Conservation (phyloP, 2,888 invertebrate genomes). For the Eupithecia insigniata region DNA sequence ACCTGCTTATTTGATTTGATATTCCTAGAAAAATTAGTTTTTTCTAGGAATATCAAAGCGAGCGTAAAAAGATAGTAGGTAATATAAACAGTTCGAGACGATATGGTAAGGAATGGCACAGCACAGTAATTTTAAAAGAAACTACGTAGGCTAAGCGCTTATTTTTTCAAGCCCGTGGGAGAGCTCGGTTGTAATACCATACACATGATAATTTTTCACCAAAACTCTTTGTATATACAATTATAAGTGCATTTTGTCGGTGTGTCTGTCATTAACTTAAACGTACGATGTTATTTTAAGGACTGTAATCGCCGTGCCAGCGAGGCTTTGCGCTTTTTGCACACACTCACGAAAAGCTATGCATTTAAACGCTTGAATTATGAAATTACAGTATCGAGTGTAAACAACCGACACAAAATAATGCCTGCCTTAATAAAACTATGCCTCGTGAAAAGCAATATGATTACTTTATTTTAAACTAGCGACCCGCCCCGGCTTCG, state of each 20-base stretch:
- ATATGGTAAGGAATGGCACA: slow-evolving; percentile 15
- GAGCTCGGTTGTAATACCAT: slow-evolving; percentile 63
- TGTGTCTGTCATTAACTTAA: slow-evolving; percentile 84
- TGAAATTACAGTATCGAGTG: slow-evolving; percentile 83
- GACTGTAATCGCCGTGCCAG: slow-evolving; percentile 79
- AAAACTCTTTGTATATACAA: slow-evolving; percentile 82
- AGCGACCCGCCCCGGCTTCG: too few species aligned
- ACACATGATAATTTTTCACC: slow-evolving; percentile 79
- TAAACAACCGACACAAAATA: slow-evolving; percentile 63
- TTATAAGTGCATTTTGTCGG: slow-evolving; percentile 83
- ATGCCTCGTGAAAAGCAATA: not conserved
- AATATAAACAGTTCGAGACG: slow-evolving; percentile 12
- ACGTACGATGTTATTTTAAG: slow-evolving; percentile 84
- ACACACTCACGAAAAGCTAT: slow-evolving; percentile 81
- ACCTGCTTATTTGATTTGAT: slow-evolving; percentile 9
- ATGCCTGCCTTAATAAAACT: slow-evolving; percentile 1
- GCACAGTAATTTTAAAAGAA: slow-evolving; percentile 17
- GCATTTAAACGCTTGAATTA: slow-evolving; percentile 84
- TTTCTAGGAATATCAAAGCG: too few species aligned
- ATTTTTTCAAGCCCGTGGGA: slow-evolving; percentile 61
- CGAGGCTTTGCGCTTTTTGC: slow-evolving; percentile 71
- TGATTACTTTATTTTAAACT: slow-evolving; percentile 3
- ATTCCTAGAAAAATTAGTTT: slow-evolving; percentile 11
- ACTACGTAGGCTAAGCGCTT: slow-evolving; percentile 23
- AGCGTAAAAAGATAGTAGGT: slow-evolving; percentile 11